phyloP scores from a whole-genome alignment of 2,888 invertebrate genomes.

The Drosophila parthenogenetica region DNA sequence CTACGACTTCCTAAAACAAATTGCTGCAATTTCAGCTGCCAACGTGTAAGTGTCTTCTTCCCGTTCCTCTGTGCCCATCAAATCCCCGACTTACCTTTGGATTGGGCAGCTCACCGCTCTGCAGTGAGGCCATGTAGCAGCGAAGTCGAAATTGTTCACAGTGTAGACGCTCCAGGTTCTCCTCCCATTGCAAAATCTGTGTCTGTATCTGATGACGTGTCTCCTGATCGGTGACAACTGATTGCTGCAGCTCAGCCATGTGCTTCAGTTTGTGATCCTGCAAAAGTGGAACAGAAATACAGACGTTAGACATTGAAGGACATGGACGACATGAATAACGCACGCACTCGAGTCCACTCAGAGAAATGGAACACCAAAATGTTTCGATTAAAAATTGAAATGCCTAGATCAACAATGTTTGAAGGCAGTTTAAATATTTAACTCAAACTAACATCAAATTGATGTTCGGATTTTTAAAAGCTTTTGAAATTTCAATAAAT shows the following conservation, averaged over 20 bases:
- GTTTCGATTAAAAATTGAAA: too few species aligned
- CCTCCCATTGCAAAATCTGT: constrained; percentile 98
- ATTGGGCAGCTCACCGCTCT: constrained; percentile 97
- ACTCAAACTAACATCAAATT: too few species aligned
- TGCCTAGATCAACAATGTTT: too few species aligned
- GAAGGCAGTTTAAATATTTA: too few species aligned
- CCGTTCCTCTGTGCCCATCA: too few species aligned
- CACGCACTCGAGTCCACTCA: not conserved
- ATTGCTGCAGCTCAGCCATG: constrained; percentile 99
- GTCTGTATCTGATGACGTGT: constrained; percentile 96
- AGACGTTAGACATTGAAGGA: constrained; percentile 47
- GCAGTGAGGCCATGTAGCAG: constrained; percentile 98
- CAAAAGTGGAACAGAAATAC: constrained; percentile 15
- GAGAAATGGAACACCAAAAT: not conserved
- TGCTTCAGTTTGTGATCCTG: constrained; percentile 98
- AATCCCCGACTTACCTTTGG: constrained; percentile 91
- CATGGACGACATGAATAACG: not conserved
- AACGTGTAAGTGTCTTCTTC: not conserved
- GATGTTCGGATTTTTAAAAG: too few species aligned
- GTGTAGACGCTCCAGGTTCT: constrained; percentile 97
- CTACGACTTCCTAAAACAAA: constrained; percentile 46
- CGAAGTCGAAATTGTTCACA: constrained; percentile 98
- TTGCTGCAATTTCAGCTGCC: constrained; percentile 9
- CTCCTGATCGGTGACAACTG: constrained; percentile 97
- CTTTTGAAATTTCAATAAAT: too few species aligned